A percentile compares a stretch with the other conserved stretches of the same genome.
Evolutionary conservation across 2,797 vertebrate genomes (phyloP).

Genomic region (Tolypeutes matacus): DNA sequence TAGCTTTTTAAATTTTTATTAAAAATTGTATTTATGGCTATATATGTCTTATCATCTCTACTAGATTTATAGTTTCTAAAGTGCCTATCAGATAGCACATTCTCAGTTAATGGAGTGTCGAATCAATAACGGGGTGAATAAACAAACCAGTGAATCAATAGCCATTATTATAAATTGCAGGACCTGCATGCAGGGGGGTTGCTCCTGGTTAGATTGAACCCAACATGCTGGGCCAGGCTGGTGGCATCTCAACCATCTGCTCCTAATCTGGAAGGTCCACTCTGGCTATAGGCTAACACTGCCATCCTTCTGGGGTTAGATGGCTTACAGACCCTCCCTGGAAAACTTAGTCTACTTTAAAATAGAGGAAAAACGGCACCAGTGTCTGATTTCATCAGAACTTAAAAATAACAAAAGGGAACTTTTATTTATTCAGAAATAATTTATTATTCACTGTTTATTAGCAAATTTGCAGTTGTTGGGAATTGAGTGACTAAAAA

Average conservation of each 20-base stretch:
- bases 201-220: neutral
- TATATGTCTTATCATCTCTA: neutral
- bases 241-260: neutral
- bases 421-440: neutral
- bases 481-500: neutral
- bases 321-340: neutral
- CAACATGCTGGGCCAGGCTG: no score
- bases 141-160: neutral
- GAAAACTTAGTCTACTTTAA: neutral
- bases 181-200: no score
- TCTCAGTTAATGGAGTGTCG: neutral
- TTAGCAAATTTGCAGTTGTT: neutral
- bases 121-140: neutral
- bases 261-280: neutral
- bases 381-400: slow-evolving; percentile 13
- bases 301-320: neutral
- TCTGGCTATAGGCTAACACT: neutral
- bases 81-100: neutral
- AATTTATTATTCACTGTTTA: neutral
- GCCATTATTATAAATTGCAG: neutral
- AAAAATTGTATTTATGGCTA: neutral
- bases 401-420: slow-evolving; percentile 30
- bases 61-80: neutral
- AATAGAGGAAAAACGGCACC: neutral
- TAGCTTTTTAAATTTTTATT: slow-evolving; percentile 37